Conservation (phyloP, 2,888 invertebrate genomes). For the Disparrhopalites patrizii region DNA sequence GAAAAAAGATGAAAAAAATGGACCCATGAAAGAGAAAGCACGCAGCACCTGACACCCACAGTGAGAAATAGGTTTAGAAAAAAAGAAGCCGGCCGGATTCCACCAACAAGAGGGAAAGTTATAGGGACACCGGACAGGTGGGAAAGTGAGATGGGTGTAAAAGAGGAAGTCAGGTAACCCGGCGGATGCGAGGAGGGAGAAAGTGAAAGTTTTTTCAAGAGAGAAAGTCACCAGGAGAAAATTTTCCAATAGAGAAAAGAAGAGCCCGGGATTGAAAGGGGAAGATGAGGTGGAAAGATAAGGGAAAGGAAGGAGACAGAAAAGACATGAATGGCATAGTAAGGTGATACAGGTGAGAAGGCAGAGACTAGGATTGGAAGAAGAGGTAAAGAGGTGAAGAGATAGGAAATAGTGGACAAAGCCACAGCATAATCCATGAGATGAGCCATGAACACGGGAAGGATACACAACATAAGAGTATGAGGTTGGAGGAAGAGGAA, state of each 20-base stretch:
- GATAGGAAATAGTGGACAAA: constrained; percentile 9
- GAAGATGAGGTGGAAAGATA: not conserved
- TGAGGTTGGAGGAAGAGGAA: constrained; percentile 8
- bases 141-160: not conserved
- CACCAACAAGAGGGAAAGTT: no score
- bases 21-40: no score
- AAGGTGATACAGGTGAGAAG: no score
- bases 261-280: not conserved
- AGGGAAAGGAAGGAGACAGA: not conserved
- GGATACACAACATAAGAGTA: not conserved
- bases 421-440: constrained; percentile 9
- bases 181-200: not conserved
- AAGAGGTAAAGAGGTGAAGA: no score
- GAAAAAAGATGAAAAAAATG: no score
- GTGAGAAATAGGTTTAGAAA: no score
- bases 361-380: no score
- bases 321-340: no score
- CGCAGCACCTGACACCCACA: no score
- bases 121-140: no score
- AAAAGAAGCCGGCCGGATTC: no score
- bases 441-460: constrained; percentile 29
- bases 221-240: not conserved
- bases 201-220: not conserved
- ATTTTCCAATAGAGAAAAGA: not conserved
- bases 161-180: no score